phyloP scores from a whole-genome alignment of 2,797 vertebrate species.

The Siniperca scherzeri region DNA sequence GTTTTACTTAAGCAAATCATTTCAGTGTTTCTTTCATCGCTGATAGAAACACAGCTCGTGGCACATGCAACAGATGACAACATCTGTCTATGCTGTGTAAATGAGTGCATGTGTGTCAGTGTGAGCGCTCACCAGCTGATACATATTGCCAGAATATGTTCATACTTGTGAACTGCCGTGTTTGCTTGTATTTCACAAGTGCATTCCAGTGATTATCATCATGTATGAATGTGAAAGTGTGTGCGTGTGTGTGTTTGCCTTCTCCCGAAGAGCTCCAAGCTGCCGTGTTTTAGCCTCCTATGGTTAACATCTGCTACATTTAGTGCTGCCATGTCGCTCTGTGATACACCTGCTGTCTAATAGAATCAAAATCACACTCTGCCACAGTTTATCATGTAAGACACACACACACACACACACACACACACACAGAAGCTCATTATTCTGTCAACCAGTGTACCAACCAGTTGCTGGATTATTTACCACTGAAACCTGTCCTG shows the following conservation, averaged over 20 bases:
- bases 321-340: constrained; percentile 71
- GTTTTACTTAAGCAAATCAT: constrained; percentile 10
- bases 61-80: constrained; percentile 45
- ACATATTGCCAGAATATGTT: constrained; percentile 32
- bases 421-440: constrained; percentile 43
- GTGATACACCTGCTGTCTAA: constrained; percentile 60
- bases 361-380: constrained; percentile 74
- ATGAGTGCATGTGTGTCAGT: background rate
- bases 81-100: constrained; percentile 37
- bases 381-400: constrained; percentile 69
- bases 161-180: constrained; percentile 33
- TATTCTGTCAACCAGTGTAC: constrained; percentile 32
- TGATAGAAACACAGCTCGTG: constrained; percentile 1
- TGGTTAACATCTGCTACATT: constrained; percentile 92
- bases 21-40: background rate
- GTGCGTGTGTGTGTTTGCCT: constrained; percentile 45
- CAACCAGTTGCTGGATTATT: constrained; percentile 34
- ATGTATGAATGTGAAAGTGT: constrained; percentile 69
- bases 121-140: background rate
- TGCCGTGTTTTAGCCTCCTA: constrained; percentile 92
- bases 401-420: constrained; percentile 34
- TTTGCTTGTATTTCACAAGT: constrained; percentile 56
- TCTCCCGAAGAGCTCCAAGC: constrained; percentile 89
- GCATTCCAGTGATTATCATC: constrained; percentile 58
- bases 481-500: constrained; percentile 13